Percentiles rank a stretch among this genome's conserved stretches.
Conservation (phyloP, 1,140 invertebrate species). For the Notospermus geniculatus region DNA sequence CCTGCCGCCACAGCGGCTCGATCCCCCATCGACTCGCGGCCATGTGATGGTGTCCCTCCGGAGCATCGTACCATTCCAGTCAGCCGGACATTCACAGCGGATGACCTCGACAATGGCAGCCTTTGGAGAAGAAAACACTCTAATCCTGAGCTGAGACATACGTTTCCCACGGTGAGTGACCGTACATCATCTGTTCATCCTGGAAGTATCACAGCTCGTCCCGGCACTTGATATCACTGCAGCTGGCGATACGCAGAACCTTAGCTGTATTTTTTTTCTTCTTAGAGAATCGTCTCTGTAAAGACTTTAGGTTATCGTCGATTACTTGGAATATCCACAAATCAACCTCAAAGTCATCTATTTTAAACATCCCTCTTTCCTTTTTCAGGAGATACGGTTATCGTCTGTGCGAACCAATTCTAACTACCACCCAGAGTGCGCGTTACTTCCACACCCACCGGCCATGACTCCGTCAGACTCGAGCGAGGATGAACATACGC, state of each 20-base stretch:
- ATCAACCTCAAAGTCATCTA: too few species aligned
- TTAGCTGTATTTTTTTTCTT: too few species aligned
- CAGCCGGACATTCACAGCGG: background rate
- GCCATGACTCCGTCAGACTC: background rate
- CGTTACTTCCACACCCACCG: background rate
- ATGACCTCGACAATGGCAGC: conserved; percentile 4
- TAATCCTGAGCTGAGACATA: background rate
- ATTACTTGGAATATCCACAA: too few species aligned
- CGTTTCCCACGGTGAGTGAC: background rate
- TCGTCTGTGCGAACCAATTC: conserved; percentile 10
- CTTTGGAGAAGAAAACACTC: conserved; percentile 5
- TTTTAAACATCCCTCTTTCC: background rate
- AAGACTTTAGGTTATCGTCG: too few species aligned
- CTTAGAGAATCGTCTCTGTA: too few species aligned
- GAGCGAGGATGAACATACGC: background rate
- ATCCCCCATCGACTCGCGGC: too few species aligned
- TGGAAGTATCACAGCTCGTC: too few species aligned
- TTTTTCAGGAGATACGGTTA: conserved; percentile 14
- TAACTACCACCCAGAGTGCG: conserved; percentile 15
- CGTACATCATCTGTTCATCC: background rate
- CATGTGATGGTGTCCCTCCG: background rate
- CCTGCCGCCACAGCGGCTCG: too few species aligned
- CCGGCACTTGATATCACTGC: too few species aligned
- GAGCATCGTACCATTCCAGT: background rate
- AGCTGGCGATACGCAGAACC: too few species aligned